Percentiles rank a stretch among this genome's conserved stretches.
phyloP scores from a whole-genome alignment of 37 sponge, comb jelly and placozoan species.

The Axinella damicornis region DNA sequence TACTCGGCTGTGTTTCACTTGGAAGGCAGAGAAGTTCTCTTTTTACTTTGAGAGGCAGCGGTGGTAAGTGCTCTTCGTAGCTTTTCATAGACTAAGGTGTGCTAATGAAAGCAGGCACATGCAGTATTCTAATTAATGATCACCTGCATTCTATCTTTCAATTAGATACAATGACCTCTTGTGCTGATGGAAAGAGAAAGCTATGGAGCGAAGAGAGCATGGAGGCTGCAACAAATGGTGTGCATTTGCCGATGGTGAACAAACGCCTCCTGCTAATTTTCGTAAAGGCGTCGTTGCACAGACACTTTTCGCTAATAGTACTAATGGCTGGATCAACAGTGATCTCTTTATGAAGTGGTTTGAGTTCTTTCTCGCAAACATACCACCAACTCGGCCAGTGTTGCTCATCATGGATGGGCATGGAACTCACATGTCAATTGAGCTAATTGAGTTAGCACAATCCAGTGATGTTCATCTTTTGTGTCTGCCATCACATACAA shows the following conservation, averaged over 20 bases:
- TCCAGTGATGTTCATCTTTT: conserved; percentile 38
- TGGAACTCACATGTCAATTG: conserved; percentile 39
- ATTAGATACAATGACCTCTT: conserved; percentile 13
- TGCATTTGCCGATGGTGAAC: conserved; percentile 20
- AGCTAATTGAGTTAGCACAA: conserved; percentile 41
- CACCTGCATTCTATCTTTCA: no score
- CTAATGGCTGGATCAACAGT: conserved; percentile 48
- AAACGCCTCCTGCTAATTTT: conserved; percentile 1
- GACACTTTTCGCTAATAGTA: conserved; percentile 26
- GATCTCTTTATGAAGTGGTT: conserved; percentile 41
- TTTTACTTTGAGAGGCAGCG: no score
- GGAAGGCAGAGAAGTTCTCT: background rate
- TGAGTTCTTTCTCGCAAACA: conserved; percentile 41
- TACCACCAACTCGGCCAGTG: conserved; percentile 37
- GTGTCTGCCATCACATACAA: conserved; percentile 51
- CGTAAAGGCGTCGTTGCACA: conserved; percentile 15
- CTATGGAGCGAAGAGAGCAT: conserved; percentile 46
- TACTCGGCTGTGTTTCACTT: background rate
- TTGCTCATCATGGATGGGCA: conserved; percentile 51
- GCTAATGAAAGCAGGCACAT: background rate
- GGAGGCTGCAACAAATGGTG: conserved; percentile 24
- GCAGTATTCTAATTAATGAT: conserved; percentile 20
- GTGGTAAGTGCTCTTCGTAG: background rate
- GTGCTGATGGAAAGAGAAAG: conserved; percentile 29
- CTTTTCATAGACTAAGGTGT: background rate